Conservation (phyloP, 2,113 vertebrate species). For the Rutilus rutilus region DNA sequence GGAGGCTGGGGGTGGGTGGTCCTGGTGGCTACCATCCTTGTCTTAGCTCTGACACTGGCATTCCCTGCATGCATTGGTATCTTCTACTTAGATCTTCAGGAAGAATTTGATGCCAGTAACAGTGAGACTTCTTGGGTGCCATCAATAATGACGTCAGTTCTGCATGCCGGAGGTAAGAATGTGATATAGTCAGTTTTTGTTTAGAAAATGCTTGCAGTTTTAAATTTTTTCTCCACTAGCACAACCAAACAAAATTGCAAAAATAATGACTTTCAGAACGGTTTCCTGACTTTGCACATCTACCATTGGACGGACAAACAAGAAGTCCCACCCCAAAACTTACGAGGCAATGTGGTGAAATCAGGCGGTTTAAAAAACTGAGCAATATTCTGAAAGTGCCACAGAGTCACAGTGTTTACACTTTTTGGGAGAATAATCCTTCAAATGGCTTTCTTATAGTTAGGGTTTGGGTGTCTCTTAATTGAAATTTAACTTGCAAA, state of each 20-base stretch:
- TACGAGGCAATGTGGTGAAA: background rate
- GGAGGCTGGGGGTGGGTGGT: slow-evolving; percentile 91
- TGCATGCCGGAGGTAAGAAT: slow-evolving; percentile 85
- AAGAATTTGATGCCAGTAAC: slow-evolving; percentile 86
- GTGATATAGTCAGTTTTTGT: background rate
- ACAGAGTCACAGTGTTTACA: background rate
- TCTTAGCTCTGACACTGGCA: slow-evolving; percentile 83
- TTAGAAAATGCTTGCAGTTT: background rate
- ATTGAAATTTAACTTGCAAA: background rate
- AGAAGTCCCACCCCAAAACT: background rate
- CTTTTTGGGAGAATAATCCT: background rate
- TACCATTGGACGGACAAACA: background rate
- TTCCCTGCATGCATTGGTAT: slow-evolving; percentile 86
- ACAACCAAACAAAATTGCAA: background rate
- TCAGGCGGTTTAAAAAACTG: background rate
- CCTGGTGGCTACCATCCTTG: slow-evolving; percentile 79
- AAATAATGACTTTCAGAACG: background rate
- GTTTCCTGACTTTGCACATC: background rate
- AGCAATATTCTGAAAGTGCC: background rate
- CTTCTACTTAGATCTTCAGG: slow-evolving; percentile 91
- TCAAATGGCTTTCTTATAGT: background rate
- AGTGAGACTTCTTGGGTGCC: slow-evolving; percentile 93
- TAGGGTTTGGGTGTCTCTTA: background rate
- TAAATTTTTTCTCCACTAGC: background rate
- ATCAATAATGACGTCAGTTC: slow-evolving; percentile 86